A percentile compares a stretch with the other conserved stretches of the same genome.
Conservation (phyloP, 1,140 invertebrate genomes). For the Cyclina sinensis region DNA sequence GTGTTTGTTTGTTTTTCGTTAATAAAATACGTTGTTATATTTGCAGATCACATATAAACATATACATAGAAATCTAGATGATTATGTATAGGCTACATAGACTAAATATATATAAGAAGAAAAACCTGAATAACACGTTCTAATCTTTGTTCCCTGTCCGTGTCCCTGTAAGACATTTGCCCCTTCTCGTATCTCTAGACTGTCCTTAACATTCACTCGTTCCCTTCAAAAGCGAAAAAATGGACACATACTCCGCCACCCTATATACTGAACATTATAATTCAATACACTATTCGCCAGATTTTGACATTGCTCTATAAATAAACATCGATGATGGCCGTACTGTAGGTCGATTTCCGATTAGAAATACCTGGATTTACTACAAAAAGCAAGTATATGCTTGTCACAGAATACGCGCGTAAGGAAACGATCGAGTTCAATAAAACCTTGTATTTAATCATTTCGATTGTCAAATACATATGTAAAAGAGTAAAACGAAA, state of each 20-base stretch:
- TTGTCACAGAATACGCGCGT: constrained; percentile 8
- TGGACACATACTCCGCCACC: constrained; percentile 17
- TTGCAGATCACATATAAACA: too few relatives aligned
- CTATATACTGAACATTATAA: background rate
- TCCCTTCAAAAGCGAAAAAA: background rate
- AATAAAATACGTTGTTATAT: too few relatives aligned
- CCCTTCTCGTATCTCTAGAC: constrained; percentile 8
- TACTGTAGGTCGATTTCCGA: constrained; percentile 25
- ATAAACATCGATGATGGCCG: constrained; percentile 11
- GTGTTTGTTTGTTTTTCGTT: too few relatives aligned
- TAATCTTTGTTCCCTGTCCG: constrained; percentile 61
- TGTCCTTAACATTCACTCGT: background rate
- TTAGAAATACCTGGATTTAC: constrained; percentile 21
- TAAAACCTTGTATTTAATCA: background rate
- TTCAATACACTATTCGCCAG: constrained; percentile 24
- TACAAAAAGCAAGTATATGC: background rate
- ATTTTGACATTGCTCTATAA: constrained; percentile 45
- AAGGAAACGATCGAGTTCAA: background rate
- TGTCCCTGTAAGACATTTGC: constrained; percentile 61
- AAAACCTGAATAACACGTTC: constrained; percentile 68
- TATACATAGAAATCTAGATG: too few relatives aligned
- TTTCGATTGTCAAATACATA: constrained; percentile 24
- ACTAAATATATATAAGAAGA: constrained; percentile 33
- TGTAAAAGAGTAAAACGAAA: background rate
- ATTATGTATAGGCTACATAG: too few relatives aligned